Percentiles rank a stretch among this genome's conserved stretches.
These are phyloP conservation scores for Argyrosomus regius DNA, from an alignment of 2,797 vertebrate genomes.

Conservation along the genomic window DNA sequence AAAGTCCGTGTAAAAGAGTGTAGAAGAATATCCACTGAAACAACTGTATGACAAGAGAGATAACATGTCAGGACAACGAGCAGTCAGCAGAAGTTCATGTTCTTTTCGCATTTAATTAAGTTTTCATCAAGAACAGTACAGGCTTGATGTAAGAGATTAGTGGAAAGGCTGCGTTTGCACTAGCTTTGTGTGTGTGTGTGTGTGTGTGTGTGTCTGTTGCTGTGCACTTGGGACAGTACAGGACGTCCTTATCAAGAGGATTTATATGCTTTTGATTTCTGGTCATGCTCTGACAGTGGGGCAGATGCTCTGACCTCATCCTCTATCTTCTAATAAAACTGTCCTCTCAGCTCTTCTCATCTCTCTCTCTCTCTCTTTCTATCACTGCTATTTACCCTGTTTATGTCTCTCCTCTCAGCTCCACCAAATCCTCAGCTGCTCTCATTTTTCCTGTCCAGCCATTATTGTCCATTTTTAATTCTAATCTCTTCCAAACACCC, in stretches of 20 bases:
- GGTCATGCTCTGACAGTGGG: slow-evolving; percentile 55
- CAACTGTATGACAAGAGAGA: slow-evolving; percentile 10
- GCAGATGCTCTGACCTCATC: slow-evolving; percentile 68
- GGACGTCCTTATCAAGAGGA: slow-evolving; percentile 68
- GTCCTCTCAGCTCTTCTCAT: slow-evolving; percentile 60
- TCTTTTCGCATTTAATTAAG: slow-evolving; percentile 53
- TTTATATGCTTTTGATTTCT: slow-evolving; percentile 77
- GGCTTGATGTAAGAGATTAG: slow-evolving; percentile 60
- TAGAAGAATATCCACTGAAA: background rate
- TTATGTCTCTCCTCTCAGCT: slow-evolving; percentile 8
- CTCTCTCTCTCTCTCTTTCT: slow-evolving; percentile 20
- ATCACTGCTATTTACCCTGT: slow-evolving; percentile 29
- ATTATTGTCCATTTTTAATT: slow-evolving; percentile 27
- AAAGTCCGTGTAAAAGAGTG: background rate
- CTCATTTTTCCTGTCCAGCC: slow-evolving; percentile 2
- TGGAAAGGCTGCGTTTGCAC: slow-evolving; percentile 50
- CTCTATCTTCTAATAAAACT: slow-evolving; percentile 68
- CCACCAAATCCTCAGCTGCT: background rate
- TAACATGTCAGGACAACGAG: slow-evolving; percentile 15
- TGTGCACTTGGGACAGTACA: slow-evolving; percentile 54
- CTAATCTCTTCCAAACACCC: slow-evolving; percentile 8
- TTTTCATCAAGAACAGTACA: slow-evolving; percentile 46
- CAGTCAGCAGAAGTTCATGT: slow-evolving; percentile 43
- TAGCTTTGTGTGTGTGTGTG: slow-evolving; percentile 26
- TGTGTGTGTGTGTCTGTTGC: slow-evolving; percentile 14